Evolutionary conservation across 2,888 invertebrate species (phyloP).

Genomic region (Dexiosoma caninum): DNA sequence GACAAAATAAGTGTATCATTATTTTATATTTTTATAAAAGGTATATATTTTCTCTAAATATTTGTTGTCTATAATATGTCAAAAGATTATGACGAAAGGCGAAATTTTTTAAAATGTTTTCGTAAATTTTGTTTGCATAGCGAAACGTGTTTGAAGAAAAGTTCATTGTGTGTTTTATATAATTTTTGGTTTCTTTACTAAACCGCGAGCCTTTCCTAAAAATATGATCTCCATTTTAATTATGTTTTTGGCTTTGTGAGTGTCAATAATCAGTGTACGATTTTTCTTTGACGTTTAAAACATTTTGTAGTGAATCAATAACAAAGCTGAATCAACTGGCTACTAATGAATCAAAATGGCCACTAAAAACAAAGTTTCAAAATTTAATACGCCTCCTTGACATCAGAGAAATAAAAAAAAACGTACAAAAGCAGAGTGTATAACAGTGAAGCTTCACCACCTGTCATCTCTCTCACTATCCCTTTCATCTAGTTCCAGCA

Average conservation of each 20-base stretch:
- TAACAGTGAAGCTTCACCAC: no score
- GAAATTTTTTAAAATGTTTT: background rate
- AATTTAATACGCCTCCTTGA: no score
- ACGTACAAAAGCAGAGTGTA: no score
- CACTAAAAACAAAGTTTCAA: no score
- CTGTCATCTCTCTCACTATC: no score
- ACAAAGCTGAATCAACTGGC: no score
- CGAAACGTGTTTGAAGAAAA: background rate
- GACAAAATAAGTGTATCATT: constrained; percentile 21
- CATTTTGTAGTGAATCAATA: no score
- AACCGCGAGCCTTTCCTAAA: background rate
- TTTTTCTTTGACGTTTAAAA: no score
- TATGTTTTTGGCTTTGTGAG: constrained; percentile 8
- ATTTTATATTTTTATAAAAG: background rate
- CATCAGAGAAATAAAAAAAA: no score
- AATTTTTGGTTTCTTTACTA: background rate
- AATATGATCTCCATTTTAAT: constrained; percentile 34
- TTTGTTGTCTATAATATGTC: constrained; percentile 12
- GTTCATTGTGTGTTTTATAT: background rate
- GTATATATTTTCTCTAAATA: background rate
- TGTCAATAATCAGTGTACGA: constrained; percentile 38
- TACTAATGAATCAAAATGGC: no score
- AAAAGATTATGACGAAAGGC: no score
- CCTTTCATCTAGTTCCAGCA: no score
- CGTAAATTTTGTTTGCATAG: background rate